Evolutionary conservation across 2,113 vertebrate species (phyloP).

Genomic region (Aspiorhynchus laticeps): DNA sequence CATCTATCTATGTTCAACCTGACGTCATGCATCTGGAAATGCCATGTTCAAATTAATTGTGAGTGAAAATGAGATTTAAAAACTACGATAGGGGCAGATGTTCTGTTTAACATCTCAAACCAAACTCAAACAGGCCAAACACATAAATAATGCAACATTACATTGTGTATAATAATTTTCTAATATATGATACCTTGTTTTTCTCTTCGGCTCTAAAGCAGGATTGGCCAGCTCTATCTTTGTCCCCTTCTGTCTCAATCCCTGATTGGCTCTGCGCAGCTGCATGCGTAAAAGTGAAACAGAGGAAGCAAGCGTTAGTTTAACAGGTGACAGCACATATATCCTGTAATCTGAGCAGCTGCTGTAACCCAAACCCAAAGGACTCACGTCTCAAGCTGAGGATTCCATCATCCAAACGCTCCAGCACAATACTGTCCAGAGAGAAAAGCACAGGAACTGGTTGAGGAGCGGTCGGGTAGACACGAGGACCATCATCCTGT

Average conservation of each 20-base stretch:
- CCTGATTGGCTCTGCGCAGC: constrained; percentile 56
- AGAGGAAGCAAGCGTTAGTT: neutral
- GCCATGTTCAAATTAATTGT: neutral
- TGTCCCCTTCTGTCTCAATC: neutral
- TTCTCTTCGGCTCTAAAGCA: constrained; percentile 49
- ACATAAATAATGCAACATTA: neutral
- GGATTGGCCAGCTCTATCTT: constrained; percentile 36
- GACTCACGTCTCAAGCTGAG: constrained; percentile 85
- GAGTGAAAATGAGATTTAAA: neutral
- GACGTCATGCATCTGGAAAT: neutral
- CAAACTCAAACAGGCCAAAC: neutral
- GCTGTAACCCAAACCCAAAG: neutral
- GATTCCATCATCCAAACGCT: constrained; percentile 84
- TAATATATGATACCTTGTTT: constrained; percentile 59
- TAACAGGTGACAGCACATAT: neutral
- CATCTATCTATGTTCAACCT: neutral
- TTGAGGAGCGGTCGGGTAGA: constrained; percentile 90
- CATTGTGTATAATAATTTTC: neutral
- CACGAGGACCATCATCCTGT: constrained; percentile 87
- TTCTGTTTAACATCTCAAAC: neutral
- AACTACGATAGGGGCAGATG: neutral
- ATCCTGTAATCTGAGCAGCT: neutral
- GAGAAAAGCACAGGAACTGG: constrained; percentile 83
- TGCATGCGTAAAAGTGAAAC: constrained; percentile 36
- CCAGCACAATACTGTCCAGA: constrained; percentile 82